phyloP scores from a whole-genome alignment of 2,797 vertebrate species.

The Coendou prehensilis region DNA sequence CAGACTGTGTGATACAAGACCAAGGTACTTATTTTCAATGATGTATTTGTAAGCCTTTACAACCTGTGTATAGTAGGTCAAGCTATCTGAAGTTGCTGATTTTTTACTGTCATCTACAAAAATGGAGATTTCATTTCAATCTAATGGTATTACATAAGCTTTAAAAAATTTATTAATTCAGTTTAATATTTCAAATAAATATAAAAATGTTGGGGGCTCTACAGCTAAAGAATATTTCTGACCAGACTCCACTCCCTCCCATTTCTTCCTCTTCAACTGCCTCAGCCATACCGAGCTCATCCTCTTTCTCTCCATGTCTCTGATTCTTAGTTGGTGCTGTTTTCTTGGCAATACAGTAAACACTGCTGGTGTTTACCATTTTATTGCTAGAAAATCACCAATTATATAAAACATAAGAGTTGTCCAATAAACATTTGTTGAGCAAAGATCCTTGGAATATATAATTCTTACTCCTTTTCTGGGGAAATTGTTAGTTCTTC shows the following conservation, averaged over 20 bases:
- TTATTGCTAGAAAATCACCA: neutral
- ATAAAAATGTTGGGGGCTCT: neutral
- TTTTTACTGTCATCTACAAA: neutral
- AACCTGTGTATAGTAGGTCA: neutral
- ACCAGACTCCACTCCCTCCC: neutral
- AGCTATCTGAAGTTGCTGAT: neutral
- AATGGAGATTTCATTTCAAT: neutral
- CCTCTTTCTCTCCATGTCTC: neutral
- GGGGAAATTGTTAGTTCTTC: slow-evolving; percentile 25
- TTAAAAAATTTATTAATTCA: neutral
- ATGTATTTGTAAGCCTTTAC: neutral
- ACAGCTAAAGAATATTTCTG: neutral
- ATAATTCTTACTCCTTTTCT: neutral
- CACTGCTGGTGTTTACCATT: too few relatives aligned
- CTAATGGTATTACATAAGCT: neutral
- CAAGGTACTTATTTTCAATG: slow-evolving; percentile 92
- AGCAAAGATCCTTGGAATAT: neutral
- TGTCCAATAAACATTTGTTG: neutral
- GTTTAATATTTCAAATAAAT: neutral
- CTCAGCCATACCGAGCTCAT: neutral
- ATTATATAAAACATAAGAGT: neutral
- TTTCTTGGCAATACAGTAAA: neutral
- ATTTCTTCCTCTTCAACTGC: neutral
- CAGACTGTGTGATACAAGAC: slow-evolving; percentile 95
- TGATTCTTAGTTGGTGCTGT: neutral